A percentile compares a stretch with the other conserved stretches of the same genome.
phyloP scores from a whole-genome alignment of 2,888 invertebrate species.

The Stratiomys singularior region DNA sequence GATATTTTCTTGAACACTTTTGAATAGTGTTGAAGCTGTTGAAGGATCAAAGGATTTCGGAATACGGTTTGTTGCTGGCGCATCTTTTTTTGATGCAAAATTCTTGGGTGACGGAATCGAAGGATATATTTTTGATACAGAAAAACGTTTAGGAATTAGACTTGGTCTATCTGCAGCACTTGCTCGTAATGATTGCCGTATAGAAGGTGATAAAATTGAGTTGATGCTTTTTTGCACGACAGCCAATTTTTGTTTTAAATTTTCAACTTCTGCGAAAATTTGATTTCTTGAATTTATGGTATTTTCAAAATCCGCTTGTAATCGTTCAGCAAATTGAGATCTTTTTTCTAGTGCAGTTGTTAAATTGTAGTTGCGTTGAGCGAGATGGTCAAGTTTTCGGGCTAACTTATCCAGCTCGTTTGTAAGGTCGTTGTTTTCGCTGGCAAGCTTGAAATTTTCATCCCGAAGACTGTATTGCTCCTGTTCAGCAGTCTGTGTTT shows the following conservation, averaged over 20 bases:
- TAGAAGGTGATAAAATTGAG: background rate
- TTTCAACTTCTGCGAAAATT: background rate
- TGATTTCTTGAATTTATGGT: background rate
- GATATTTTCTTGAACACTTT: slow-evolving; percentile 7
- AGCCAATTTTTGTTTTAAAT: background rate
- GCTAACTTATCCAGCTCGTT: background rate
- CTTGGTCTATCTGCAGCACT: background rate
- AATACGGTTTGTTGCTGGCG: background rate
- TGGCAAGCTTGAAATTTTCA: background rate
- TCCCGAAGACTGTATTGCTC: background rate
- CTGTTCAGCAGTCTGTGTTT: background rate
- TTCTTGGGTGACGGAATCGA: background rate
- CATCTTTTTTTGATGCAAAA: background rate
- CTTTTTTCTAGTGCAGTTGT: background rate
- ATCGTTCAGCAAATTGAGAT: background rate
- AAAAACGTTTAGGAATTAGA: background rate
- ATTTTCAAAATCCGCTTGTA: background rate
- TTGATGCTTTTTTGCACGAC: slow-evolving; percentile 6
- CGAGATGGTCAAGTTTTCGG: background rate
- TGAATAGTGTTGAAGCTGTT: background rate
- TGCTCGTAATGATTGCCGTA: background rate
- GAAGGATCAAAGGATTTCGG: background rate
- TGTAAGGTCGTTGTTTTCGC: background rate
- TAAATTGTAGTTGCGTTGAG: background rate
- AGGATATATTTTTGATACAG: background rate